Evolutionary conservation across 2,113 vertebrate genomes (phyloP).

Genomic region (Neolamprologus variostigma): DNA sequence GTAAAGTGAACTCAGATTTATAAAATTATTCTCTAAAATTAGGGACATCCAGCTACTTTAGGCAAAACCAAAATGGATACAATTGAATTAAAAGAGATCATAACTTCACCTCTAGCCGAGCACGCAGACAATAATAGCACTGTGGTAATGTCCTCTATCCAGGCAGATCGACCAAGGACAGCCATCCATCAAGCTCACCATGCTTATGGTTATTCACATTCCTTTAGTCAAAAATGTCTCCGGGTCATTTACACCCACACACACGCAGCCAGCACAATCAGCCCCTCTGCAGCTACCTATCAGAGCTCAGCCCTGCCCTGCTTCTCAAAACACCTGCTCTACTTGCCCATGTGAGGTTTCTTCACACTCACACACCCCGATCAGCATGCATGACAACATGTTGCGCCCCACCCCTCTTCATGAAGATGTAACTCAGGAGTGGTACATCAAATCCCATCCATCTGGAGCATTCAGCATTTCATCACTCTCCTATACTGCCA

Average conservation of each 20-base stretch:
- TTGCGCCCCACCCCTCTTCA: conserved; percentile 12
- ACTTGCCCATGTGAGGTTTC: not conserved
- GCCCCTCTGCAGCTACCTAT: conserved; percentile 17
- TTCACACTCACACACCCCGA: not conserved
- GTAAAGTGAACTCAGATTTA: not conserved
- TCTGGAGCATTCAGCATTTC: conserved; percentile 28
- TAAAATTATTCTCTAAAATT: not conserved
- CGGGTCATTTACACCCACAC: not conserved
- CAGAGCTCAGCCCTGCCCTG: not conserved
- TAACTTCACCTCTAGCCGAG: not conserved
- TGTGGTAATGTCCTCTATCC: not conserved
- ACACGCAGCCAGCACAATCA: not conserved
- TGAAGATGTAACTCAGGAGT: conserved; percentile 16
- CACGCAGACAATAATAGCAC: not conserved
- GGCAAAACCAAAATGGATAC: not conserved
- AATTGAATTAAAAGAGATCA: not conserved
- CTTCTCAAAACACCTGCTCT: conserved; percentile 23
- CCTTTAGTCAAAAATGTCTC: not conserved
- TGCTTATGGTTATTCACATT: not conserved
- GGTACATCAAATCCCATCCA: conserved; percentile 52
- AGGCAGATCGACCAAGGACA: conserved; percentile 32
- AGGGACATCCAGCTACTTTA: not conserved
- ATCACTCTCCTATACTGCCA: not conserved
- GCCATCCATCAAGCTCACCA: conserved; percentile 11
- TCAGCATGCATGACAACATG: conserved; percentile 10